Base-by-base conservation (phyloP, 2,797 vertebrate species). In the Melanogrammus aeglefinus region DNA sequence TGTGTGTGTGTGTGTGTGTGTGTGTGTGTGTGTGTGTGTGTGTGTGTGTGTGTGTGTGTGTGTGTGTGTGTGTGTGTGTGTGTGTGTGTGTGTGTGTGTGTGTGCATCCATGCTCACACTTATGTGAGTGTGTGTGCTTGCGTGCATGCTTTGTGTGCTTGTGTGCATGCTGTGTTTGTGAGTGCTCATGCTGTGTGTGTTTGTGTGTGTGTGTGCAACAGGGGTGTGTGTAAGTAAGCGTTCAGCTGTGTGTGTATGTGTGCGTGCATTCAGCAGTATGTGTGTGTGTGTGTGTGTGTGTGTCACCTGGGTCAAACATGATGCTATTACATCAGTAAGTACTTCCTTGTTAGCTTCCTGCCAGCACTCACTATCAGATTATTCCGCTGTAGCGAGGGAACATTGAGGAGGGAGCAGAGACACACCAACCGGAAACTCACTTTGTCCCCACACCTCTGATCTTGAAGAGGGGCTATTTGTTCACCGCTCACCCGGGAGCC, bases 331-430 rank as follows among this genome's bases (percentile, higher is more conserved):
- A 4, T 80, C 29, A 73, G 8, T 72, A 14, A 33, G 51, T 73
- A 79, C 13, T 75, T 81, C 39, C 75, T 80, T 66, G 51, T 79
- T 79, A 79, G 21, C n/a, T n/a, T 6, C n/a, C 21, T 63, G n/a
- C 21, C 6, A 63, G n/a, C 21, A 2, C 44, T 18, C 57, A n/a
- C 57, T 7, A 24, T 63, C 7, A 63, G 7, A 63, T 24, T n/a
- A 57, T 21, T 51, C 7, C 35, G 72, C 21, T 79, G 57, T 21
- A 63, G 21, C 21, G n/a, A n/a, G 2, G 57, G n/a, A 63, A 63
- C 57, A 63, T 7, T 63, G 57, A 24, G 21, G 57, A 57, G 4
- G 47, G 12, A 16, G 4, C 5, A 24, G n/a, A n/a, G 21, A 8
- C n/a, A 9, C 21, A 24, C 21, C 7, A 57, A n/a, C 6, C 8